These are phyloP conservation scores for Emmelina monodactyla DNA, from an alignment of 2,888 invertebrate genomes.

Conservation along the genomic window DNA sequence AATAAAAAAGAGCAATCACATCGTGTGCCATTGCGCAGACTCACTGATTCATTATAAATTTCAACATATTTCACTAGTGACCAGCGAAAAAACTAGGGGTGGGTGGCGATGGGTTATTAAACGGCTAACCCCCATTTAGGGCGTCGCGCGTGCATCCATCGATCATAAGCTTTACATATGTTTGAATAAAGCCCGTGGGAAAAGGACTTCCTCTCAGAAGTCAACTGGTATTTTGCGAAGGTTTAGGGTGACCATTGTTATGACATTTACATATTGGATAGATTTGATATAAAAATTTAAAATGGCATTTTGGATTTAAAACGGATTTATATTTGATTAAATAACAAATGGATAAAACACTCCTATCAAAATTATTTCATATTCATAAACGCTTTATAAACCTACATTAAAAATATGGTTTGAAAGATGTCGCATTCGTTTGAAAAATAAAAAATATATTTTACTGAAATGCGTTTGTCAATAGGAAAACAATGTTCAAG, in stretches of 20 bases:
- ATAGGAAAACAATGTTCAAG: no score
- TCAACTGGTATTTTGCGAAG: slow-evolving; percentile 47
- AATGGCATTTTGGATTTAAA: no score
- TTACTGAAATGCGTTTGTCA: no score
- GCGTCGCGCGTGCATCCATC: slow-evolving; percentile 47
- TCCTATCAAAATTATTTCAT: no score
- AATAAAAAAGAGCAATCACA: slow-evolving; percentile 56
- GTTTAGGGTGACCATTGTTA: slow-evolving; percentile 36
- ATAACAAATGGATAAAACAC: no score
- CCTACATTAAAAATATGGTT: no score
- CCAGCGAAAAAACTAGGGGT: slow-evolving; percentile 56
- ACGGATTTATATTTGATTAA: no score
- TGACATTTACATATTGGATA: no score
- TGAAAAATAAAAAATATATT: no score
- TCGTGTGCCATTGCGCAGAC: slow-evolving; percentile 55
- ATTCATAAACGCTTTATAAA: no score
- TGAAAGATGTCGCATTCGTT: no score
- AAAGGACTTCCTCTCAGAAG: slow-evolving; percentile 66
- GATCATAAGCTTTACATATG: slow-evolving; percentile 69
- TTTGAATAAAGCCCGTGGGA: slow-evolving; percentile 68
- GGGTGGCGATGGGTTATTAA: slow-evolving; percentile 63
- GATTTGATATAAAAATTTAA: no score
- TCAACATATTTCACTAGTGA: slow-evolving; percentile 35
- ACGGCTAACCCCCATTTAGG: slow-evolving; percentile 43
- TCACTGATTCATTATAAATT: slow-evolving; percentile 56